Evolutionary conservation across 2,113 vertebrate species (phyloP).

Genomic region (Herpailurus yagouaroundi): DNA sequence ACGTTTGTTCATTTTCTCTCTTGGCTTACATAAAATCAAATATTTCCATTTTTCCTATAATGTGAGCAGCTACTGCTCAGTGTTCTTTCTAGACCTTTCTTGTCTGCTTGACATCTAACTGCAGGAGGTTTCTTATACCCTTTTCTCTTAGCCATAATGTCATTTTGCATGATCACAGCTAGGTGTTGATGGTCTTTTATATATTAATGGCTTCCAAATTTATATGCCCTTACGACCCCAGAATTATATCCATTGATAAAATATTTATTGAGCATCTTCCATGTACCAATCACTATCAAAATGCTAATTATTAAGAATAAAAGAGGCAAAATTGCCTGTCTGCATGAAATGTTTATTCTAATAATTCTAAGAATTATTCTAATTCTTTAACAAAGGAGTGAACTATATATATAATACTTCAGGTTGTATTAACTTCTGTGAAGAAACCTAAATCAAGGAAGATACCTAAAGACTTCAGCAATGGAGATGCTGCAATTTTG

Average conservation of each 20-base stretch:
- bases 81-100: background rate
- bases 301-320: background rate
- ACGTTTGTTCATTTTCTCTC: background rate
- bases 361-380: background rate
- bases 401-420: background rate
- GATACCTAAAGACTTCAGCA: background rate
- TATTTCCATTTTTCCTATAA: background rate
- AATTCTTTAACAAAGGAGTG: background rate
- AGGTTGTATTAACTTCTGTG: background rate
- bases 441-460: background rate
- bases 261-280: background rate
- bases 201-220: background rate
- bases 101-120: background rate
- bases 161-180: background rate
- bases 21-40: conserved; percentile 14
- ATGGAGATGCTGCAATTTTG: background rate
- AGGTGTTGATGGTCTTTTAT: background rate
- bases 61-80: background rate
- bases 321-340: background rate
- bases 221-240: background rate
- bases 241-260: background rate
- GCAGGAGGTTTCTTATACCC: background rate
- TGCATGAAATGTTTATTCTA: background rate
- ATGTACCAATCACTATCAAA: background rate
- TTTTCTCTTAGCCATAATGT: background rate